phyloP scores from a whole-genome alignment of 1,140 invertebrate genomes.

The Zaprionus gabonicus region DNA sequence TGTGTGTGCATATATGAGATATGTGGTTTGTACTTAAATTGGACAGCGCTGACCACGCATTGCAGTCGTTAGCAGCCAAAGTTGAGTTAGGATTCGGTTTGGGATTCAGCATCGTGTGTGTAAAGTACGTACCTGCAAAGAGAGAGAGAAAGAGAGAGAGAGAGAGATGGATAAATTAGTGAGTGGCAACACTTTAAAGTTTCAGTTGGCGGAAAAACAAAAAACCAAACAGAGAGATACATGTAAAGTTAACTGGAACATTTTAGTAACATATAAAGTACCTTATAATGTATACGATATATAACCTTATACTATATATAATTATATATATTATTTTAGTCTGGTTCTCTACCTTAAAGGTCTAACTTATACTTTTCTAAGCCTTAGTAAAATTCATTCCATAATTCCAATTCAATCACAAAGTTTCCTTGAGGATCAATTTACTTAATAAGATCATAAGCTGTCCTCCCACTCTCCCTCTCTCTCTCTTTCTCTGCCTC shows the following conservation, averaged over 20 bases:
- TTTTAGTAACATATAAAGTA: no score
- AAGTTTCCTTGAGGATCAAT: not conserved
- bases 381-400: not conserved
- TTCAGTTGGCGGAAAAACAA: not conserved
- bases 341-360: not conserved
- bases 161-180: constrained; percentile 29
- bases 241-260: no score
- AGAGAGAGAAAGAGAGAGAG: constrained; percentile 10
- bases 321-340: no score
- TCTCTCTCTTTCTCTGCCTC: not conserved
- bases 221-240: not conserved
- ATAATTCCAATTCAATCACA: not conserved
- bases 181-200: constrained; percentile 11
- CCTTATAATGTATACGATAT: no score
- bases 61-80: constrained; percentile 40
- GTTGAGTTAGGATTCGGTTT: constrained; percentile 28
- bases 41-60: constrained; percentile 52
- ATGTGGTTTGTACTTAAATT: constrained; percentile 50
- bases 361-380: not conserved
- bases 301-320: no score
- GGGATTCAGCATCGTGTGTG: constrained; percentile 2
- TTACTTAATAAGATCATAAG: not conserved
- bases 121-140: constrained; percentile 49
- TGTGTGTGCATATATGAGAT: constrained; percentile 42
- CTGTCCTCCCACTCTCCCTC: not conserved